Evolutionary conservation across 2,113 vertebrate genomes (phyloP).

Genomic region (Grammomys dolichurus): DNA sequence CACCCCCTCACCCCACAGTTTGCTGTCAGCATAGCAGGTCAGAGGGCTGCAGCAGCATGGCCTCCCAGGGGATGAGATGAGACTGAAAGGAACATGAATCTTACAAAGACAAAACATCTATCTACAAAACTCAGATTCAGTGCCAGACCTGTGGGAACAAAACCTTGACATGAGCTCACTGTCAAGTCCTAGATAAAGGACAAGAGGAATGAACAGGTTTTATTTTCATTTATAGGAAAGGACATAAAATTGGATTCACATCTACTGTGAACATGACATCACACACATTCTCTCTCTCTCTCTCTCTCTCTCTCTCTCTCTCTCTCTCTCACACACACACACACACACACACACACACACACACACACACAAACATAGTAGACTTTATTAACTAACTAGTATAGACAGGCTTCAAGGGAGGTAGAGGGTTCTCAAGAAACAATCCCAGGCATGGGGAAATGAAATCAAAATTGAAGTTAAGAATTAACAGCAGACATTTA

Average conservation of each 20-base stretch:
- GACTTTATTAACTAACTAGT: conserved; percentile 1
- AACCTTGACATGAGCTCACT: not conserved
- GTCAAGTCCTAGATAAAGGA: not conserved
- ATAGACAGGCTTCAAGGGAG: not conserved
- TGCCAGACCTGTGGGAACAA: not conserved
- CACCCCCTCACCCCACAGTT: not conserved
- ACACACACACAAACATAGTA: not conserved
- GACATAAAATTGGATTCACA: not conserved
- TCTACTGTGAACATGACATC: not conserved
- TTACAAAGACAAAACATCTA: conserved; percentile 50
- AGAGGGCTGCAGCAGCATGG: not conserved
- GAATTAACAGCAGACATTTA: conserved; percentile 8
- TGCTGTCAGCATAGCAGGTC: not conserved
- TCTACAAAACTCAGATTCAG: not conserved
- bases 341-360: not conserved
- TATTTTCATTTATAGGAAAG: conserved; percentile 56
- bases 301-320: not conserved
- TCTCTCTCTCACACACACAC: not conserved
- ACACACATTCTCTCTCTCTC: not conserved
- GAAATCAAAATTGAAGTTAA: not conserved
- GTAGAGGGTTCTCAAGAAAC: not conserved
- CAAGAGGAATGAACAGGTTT: not conserved
- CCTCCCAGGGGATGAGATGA: conserved; percentile 28
- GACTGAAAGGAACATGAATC: not conserved
- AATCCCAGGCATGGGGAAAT: not conserved